Evolutionary conservation across 1,140 invertebrate genomes (phyloP).

Genomic region (Cyclina sinensis): DNA sequence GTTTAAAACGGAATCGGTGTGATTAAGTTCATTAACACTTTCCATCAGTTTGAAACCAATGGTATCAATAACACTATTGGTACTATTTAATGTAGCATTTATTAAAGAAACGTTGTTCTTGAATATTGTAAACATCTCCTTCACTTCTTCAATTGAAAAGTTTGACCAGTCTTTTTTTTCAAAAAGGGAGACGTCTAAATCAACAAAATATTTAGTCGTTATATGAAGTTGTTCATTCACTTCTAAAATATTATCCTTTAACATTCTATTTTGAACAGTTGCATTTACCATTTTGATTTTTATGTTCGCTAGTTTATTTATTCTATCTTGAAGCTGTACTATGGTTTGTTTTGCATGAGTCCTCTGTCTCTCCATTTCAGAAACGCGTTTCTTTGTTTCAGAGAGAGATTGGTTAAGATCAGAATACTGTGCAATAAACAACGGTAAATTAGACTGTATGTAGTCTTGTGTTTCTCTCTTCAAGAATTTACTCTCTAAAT

Average conservation of each 20-base stretch:
- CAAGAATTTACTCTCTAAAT: background rate
- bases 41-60: background rate
- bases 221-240: background rate
- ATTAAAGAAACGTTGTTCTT: background rate
- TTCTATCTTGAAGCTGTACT: background rate
- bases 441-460: background rate
- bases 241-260: background rate
- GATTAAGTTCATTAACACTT: background rate
- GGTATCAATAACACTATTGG: background rate
- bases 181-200: background rate
- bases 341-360: background rate
- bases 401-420: background rate
- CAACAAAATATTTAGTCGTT: background rate
- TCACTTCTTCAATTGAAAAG: constrained; percentile 1
- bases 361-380: background rate
- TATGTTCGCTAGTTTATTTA: background rate
- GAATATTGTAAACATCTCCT: background rate
- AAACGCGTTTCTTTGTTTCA: background rate
- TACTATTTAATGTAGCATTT: background rate
- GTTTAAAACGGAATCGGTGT: background rate
- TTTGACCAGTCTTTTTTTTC: background rate
- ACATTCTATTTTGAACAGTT: background rate
- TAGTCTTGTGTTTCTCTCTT: constrained; percentile 43
- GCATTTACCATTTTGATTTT: background rate
- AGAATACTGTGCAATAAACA: background rate